Percentiles rank a stretch among this genome's conserved stretches.
Conservation (phyloP, 2,888 invertebrate species). For the Ceratothoa steindachneri region DNA sequence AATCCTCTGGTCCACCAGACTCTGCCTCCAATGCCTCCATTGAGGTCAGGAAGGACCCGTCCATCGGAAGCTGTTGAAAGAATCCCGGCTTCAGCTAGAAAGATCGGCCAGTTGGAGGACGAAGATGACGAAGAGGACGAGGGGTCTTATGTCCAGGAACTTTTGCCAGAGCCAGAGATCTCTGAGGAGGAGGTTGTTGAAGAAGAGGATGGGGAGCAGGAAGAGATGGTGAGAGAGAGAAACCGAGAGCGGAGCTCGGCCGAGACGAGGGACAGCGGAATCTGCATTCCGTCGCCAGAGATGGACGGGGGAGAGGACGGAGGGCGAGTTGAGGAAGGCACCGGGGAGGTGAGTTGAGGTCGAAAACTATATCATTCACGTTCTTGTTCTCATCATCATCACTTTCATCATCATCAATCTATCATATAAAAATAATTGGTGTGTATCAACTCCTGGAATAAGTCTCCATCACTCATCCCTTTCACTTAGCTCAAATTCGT, state of each 20-base stretch:
- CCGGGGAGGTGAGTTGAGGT: no score
- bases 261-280: constrained; percentile 39
- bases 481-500: no score
- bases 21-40: background rate
- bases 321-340: background rate
- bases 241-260: constrained; percentile 17
- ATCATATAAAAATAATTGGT: no score
- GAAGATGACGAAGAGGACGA: background rate
- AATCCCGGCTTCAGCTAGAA: background rate
- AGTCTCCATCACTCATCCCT: no score
- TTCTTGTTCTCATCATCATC: background rate
- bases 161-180: constrained; percentile 4
- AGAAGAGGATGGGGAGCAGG: constrained; percentile 18
- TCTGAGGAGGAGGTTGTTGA: constrained; percentile 18
- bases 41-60: background rate
- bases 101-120: background rate
- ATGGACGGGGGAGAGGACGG: background rate
- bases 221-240: background rate
- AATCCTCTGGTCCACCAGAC: background rate
- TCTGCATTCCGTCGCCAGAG: constrained; percentile 30
- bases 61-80: background rate
- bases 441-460: no score
- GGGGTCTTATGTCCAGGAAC: background rate
- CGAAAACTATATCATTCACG: background rate
- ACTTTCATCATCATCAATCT: background rate